A percentile compares a stretch with the other conserved stretches of the same genome.
Evolutionary conservation across 2,113 vertebrate genomes (phyloP).

Genomic region (Oophaga pumilio): DNA sequence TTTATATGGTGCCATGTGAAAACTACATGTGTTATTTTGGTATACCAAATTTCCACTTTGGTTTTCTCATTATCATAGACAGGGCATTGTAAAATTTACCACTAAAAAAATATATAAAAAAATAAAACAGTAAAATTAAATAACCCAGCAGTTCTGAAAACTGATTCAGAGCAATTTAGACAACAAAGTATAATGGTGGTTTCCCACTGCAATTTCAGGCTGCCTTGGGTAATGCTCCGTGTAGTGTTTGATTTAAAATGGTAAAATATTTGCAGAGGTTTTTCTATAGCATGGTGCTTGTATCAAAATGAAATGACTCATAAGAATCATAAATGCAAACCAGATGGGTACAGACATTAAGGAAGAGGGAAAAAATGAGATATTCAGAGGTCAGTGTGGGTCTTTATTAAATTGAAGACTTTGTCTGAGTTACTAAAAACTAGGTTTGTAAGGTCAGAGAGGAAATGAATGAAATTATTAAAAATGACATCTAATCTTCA

Average conservation of each 20-base stretch:
- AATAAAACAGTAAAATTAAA: neutral
- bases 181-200: neutral
- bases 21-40: neutral
- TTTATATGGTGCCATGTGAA: neutral
- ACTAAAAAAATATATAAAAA: neutral
- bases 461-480: constrained; percentile 66
- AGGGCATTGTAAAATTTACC: neutral
- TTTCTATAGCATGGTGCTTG: constrained; percentile 74
- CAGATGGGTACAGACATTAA: constrained; percentile 81
- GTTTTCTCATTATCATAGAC: neutral
- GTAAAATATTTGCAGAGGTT: constrained; percentile 79
- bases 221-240: constrained; percentile 70
- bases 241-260: constrained; percentile 73
- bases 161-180: neutral
- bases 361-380: constrained; percentile 70
- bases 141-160: constrained; percentile 18
- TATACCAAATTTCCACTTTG: neutral
- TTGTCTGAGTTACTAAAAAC: constrained; percentile 74
- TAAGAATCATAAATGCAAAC: constrained; percentile 83
- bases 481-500: constrained; percentile 22
- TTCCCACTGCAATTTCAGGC: constrained; percentile 58
- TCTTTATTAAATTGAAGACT: constrained; percentile 79
- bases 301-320: constrained; percentile 85
- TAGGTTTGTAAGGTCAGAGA: constrained; percentile 68
- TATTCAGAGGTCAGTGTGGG: constrained; percentile 76